A percentile compares a stretch with the other conserved stretches of the same genome.
Evolutionary conservation across 2,888 invertebrate species (phyloP).

Genomic region (Hedychridium roseum): DNA sequence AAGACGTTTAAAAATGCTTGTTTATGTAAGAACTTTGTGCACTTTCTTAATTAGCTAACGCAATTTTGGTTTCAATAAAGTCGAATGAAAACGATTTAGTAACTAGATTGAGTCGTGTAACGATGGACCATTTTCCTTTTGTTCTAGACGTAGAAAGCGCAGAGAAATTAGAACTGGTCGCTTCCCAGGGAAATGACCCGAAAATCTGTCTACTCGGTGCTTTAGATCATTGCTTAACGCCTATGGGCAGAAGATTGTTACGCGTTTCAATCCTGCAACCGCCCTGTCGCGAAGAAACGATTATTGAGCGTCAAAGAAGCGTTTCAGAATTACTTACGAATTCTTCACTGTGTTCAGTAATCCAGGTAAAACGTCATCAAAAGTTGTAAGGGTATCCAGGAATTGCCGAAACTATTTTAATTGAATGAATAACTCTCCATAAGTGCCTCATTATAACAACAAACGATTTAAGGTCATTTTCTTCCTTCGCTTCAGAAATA

Average conservation of each 20-base stretch:
- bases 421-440: no score
- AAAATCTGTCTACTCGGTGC: conserved; percentile 71
- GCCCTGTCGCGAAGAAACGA: conserved; percentile 72
- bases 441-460: no score
- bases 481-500: neutral
- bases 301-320: conserved; percentile 76
- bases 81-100: no score
- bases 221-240: conserved; percentile 75
- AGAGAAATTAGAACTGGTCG: conserved; percentile 77
- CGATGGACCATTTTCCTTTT: no score
- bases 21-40: neutral
- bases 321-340: conserved; percentile 79
- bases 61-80: no score
- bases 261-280: conserved; percentile 85
- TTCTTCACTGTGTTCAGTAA: conserved; percentile 70
- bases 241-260: conserved; percentile 80
- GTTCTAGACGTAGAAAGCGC: conserved; percentile 81
- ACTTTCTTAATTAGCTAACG: neutral
- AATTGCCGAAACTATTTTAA: no score
- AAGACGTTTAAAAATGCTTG: neutral
- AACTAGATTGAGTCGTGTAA: no score
- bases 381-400: no score
- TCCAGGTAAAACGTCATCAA: conserved; percentile 70
- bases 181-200: conserved; percentile 66
- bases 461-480: no score